These are phyloP conservation scores for Zapus hudsonius DNA, from an alignment of 2,113 vertebrate genomes.

Conservation along the genomic window DNA sequence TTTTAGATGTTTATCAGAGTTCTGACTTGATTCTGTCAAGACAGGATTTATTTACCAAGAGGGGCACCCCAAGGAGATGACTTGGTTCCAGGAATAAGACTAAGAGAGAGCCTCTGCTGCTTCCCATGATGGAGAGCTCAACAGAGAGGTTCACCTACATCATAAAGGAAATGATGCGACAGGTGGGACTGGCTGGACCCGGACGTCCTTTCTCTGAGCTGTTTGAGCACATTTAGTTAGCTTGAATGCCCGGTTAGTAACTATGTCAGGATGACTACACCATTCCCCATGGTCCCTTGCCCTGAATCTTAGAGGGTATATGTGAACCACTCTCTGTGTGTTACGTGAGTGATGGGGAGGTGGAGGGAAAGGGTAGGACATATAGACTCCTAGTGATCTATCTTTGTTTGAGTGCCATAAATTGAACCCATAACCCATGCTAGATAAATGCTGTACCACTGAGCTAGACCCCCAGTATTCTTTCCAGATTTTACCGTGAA, in stretches of 20 bases:
- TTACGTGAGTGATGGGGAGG: neutral
- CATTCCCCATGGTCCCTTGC: neutral
- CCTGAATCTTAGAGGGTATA: neutral
- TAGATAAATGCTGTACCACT: neutral
- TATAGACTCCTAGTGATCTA: neutral
- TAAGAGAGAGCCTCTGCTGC: neutral
- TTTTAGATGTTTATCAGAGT: neutral
- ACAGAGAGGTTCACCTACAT: neutral
- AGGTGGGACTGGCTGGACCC: neutral
- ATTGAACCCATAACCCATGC: neutral
- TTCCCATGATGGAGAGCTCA: neutral
- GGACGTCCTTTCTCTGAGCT: neutral
- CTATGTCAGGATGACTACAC: neutral
- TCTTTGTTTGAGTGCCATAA: neutral
- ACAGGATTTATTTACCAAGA: neutral
- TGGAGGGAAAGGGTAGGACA: no score
- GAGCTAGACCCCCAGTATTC: neutral
- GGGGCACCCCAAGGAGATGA: neutral
- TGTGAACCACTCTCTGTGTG: neutral
- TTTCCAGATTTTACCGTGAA: neutral
- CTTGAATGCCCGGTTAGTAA: neutral
- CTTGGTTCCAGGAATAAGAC: neutral
- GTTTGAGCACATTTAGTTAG: neutral
- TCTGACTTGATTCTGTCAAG: constrained; percentile 5
- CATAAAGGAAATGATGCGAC: neutral